A percentile compares a stretch with the other conserved stretches of the same genome.
These are phyloP conservation scores for Chamaetylas fuelleborni DNA, from an alignment of 2,113 vertebrate genomes.

Conservation along the genomic window DNA sequence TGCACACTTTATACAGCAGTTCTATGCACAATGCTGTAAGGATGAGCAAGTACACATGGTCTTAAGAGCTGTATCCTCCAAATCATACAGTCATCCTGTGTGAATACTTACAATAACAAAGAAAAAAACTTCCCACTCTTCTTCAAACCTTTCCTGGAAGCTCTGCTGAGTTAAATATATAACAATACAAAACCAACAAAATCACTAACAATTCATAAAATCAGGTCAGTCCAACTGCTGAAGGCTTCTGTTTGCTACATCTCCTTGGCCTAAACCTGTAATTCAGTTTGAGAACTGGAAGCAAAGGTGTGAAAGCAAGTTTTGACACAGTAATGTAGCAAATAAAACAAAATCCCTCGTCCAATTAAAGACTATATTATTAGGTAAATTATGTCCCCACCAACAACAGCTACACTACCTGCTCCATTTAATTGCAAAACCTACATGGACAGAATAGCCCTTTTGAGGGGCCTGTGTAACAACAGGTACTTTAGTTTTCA, in stretches of 20 bases:
- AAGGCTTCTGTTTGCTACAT: neutral
- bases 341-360: neutral
- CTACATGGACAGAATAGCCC: neutral
- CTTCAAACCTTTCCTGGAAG: neutral
- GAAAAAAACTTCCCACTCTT: neutral
- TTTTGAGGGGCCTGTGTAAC: neutral
- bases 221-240: neutral
- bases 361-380: neutral
- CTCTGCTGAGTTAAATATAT: neutral
- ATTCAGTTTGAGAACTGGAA: neutral
- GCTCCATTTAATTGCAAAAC: neutral
- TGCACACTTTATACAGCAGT: neutral
- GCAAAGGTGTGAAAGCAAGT: neutral
- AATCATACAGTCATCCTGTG: neutral
- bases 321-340: neutral
- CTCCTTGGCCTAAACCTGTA: neutral
- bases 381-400: neutral
- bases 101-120: neutral
- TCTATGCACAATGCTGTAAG: neutral
- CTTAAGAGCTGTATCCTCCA: neutral
- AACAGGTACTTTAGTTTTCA: neutral
- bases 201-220: neutral
- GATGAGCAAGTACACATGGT: neutral
- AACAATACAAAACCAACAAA: neutral
- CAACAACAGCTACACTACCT: neutral